Base-by-base conservation (phyloP, 1,140 invertebrate species). In the Acromyrmex echinatior region DNA sequence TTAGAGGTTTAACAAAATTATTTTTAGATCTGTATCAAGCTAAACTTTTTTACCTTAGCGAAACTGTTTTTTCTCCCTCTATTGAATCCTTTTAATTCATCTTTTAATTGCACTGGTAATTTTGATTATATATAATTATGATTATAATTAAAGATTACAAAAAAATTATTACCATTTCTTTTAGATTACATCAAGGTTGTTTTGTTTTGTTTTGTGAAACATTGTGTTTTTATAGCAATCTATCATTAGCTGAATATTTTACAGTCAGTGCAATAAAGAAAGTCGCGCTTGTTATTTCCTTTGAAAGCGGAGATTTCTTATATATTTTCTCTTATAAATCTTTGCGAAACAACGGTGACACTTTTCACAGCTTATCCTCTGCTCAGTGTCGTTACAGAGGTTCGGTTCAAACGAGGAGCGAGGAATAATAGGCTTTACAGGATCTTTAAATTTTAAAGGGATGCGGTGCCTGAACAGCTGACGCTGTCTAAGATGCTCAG, bases 391-490 rank as follows among this genome's bases (percentile, higher is more conserved):
- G 53, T 89, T 56, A 80, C 89, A 80, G 74, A 74, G 14, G 6
- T 58, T 68, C 76, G 35, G 18, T 68, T 86, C 49, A 39, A 70
- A 58, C 35, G 56, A 79, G 39, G 3, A 49, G 35, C 58, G 14
- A 84, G 74, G 66, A 66, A 91, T 88, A 92, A 90, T 90, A 88
- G 88, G 49, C 39, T 78, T 80, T 77, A 58, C 73, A 70, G 74
- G 92, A 87, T 88, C 92, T 93, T 94, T 94, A 93, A 94, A 93
- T 76, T 94, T 94, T 94, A 93, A 94, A 94, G 88, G 88, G 89
- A 90, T 84, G 9, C 39, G 56, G n/a, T 35, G 31, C 9, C 53
- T 7, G 63, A 89, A 91, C 92, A 92, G 92, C 92, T 93, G 92
- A 92, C 87, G 49, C 66, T 68, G 71, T 65, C 70, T 73, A 73